Base-by-base conservation (phyloP, 2,797 vertebrate genomes). In the Cyclura pinguis region DNA sequence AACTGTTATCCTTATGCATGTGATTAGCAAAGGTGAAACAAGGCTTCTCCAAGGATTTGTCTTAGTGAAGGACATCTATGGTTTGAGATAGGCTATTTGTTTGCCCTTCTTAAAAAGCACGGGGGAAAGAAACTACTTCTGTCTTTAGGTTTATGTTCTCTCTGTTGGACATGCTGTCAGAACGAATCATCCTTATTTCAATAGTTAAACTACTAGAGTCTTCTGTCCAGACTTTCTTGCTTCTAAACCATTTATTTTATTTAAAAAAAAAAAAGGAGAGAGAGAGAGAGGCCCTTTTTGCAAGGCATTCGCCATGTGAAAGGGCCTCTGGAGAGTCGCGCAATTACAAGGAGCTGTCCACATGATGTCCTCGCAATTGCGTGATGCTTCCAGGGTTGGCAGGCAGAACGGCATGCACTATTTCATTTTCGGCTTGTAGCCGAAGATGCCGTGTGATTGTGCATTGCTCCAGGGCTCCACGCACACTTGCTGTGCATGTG, bases 1-100 rank as follows among this genome's bases (percentile, higher is more conserved):
- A 62, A 89, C 81, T 82, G 80, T 2, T 27, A 74, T 47, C 64
- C 85, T 89, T 78, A 78, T 92, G 90, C 89, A 85, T 87, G 80
- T 22, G 88, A 92, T 93, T 94, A 93, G 82, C 86, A 91, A 88
- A 95, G 87, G 92, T 77, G 89, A 92, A 89, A 52, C 78, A 50
- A 88, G 55, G 22, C 78, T 86, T 80, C 90, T 80, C 90, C 0
- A 0, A 80, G 89, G 90, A 38, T 52, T 13, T 91, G 84, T 87
- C 35, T 0, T 86, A 59, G 6, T 50, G 38, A 92, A 64, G 10
- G 86, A 80, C 0, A 87, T 72, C 90, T n/a, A 89, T 91, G 6
- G 42, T 6, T 88, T 91, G 50, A 89, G 93, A 93, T 86, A 91
- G 35, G 81, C 35, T 32, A 83, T 93, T 91, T 93, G 82, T 88